phyloP scores from a whole-genome alignment of 2,797 vertebrate genomes.

The Dermochelys coriacea region DNA sequence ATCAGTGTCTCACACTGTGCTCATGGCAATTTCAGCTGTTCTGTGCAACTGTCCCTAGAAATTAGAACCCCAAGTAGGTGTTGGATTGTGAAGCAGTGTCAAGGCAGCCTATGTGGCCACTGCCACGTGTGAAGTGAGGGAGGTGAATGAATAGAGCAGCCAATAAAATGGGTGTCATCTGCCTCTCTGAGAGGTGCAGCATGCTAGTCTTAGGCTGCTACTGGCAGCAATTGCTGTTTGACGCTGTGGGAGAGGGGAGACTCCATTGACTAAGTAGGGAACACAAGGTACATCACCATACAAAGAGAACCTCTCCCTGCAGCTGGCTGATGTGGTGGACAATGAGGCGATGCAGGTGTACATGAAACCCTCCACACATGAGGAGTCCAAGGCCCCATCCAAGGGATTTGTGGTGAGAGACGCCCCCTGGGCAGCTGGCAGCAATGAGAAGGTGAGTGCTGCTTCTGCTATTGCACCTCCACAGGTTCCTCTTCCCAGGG shows the following conservation, averaged over 20 bases:
- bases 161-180: too few relatives aligned
- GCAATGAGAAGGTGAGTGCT: constrained; percentile 91
- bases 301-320: background rate
- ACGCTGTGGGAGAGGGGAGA: background rate
- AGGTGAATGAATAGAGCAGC: background rate
- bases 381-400: constrained; percentile 91
- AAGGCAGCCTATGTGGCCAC: background rate
- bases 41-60: background rate
- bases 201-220: background rate
- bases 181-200: too few relatives aligned
- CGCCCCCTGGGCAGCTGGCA: constrained; percentile 92
- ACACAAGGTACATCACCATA: rapidly evolving
- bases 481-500: background rate
- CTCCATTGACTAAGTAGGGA: too few relatives aligned
- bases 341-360: constrained; percentile 94
- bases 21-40: background rate
- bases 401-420: constrained; percentile 99
- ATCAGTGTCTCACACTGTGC: background rate
- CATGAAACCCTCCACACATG: constrained; percentile 89
- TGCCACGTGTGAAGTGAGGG: background rate
- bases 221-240: background rate
- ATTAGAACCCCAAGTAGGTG: background rate
- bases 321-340: constrained; percentile 95
- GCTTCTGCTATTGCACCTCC: background rate
- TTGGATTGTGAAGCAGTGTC: rapidly evolving